Conservation (phyloP, 2,888 invertebrate genomes). For the Machimus rusticus region DNA sequence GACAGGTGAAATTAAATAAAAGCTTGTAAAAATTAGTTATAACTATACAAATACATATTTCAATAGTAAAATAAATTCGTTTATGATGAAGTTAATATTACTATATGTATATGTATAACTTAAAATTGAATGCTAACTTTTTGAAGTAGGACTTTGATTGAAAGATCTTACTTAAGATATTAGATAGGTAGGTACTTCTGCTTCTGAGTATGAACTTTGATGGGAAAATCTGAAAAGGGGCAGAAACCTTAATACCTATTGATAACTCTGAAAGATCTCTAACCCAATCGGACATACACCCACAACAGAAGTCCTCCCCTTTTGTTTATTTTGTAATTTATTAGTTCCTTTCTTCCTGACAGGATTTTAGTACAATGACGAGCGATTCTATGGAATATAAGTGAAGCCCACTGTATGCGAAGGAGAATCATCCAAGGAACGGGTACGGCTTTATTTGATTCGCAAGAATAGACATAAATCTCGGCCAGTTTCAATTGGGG, state of each 20-base stretch:
- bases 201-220: not conserved
- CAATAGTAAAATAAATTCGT: no score
- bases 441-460: slow-evolving; percentile 8
- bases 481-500: slow-evolving; percentile 20
- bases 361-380: not conserved
- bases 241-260: not conserved
- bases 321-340: not conserved
- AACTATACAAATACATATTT: no score
- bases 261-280: not conserved
- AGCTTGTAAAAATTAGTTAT: no score
- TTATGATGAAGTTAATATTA: no score
- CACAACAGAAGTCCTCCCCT: not conserved
- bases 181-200: not conserved
- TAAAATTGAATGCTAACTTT: no score
- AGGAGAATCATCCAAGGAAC: not conserved
- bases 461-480: slow-evolving; percentile 27
- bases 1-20: no score
- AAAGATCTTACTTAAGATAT: not conserved
- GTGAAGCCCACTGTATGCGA: not conserved
- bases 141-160: not conserved
- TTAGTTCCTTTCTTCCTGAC: not conserved
- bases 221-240: not conserved
- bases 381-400: not conserved
- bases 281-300: not conserved
- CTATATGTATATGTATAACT: no score